Evolutionary conservation across 1,140 invertebrate species (phyloP).

Genomic region (Drosophila persimilis): DNA sequence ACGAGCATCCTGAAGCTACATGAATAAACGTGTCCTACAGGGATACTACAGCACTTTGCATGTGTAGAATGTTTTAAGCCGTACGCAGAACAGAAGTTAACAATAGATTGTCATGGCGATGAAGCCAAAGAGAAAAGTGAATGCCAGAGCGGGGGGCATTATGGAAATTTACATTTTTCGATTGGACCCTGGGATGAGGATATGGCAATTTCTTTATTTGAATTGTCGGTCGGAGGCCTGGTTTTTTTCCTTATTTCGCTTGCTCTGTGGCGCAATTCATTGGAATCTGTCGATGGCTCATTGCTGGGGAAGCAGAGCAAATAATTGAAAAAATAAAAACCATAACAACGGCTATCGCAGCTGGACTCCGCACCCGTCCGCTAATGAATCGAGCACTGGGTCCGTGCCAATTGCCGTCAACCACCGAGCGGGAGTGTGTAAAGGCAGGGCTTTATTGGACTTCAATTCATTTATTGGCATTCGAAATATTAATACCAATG

Average conservation of each 20-base stretch:
- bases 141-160: not conserved
- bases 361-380: not conserved
- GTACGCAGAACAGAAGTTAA: conserved; percentile 1
- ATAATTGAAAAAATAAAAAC: conserved; percentile 43
- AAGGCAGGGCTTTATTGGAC: conserved; percentile 8
- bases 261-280: no score
- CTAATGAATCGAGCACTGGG: conserved; percentile 28
- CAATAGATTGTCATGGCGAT: conserved; percentile 20
- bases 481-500: conserved; percentile 28
- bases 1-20: no score
- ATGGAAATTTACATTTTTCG: conserved; percentile 29
- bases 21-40: no score
- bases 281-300: no score
- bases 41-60: not conserved
- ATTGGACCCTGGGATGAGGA: conserved; percentile 26
- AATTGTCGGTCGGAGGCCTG: no score
- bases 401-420: not conserved
- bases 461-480: conserved; percentile 44
- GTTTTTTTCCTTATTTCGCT: no score
- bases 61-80: conserved; percentile 21
- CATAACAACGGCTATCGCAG: conserved; percentile 23
- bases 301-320: conserved; percentile 4
- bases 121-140: not conserved
- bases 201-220: conserved; percentile 6
- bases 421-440: not conserved